Percentiles rank a stretch among this genome's conserved stretches.
Conservation (phyloP, 2,113 vertebrate species). For the Hippocampus abdominalis region DNA sequence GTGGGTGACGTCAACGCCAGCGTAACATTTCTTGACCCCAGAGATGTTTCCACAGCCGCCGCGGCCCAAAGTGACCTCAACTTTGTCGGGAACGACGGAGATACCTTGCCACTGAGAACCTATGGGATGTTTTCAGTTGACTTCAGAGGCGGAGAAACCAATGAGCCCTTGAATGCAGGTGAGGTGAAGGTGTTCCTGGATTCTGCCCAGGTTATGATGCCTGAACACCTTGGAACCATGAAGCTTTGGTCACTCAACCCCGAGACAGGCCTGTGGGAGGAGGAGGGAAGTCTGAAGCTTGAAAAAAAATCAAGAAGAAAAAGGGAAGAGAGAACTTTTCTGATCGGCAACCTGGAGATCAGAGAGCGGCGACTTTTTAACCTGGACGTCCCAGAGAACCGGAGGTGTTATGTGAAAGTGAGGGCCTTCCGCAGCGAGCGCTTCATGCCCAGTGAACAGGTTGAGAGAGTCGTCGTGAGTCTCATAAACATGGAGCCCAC, state of each 20-base stretch:
- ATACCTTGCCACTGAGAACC: slow-evolving; percentile 85
- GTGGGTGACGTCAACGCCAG: slow-evolving; percentile 89
- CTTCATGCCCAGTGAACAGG: slow-evolving; percentile 91
- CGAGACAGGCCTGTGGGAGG: slow-evolving; percentile 93
- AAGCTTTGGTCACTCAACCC: slow-evolving; percentile 97
- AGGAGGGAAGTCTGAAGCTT: slow-evolving; percentile 83
- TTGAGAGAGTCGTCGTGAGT: slow-evolving; percentile 87
- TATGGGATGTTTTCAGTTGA: slow-evolving; percentile 98
- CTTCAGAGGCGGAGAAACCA: slow-evolving; percentile 80
- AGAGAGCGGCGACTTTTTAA: slow-evolving; percentile 93
- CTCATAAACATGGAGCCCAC: slow-evolving; percentile 91
- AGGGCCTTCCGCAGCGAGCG: slow-evolving; percentile 89
- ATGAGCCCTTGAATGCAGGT: slow-evolving; percentile 85
- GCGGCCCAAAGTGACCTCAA: slow-evolving; percentile 92
- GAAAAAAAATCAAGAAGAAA: slow-evolving; percentile 78
- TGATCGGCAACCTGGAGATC: slow-evolving; percentile 98
- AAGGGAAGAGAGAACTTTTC: slow-evolving; percentile 89
- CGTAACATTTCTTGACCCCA: slow-evolving; percentile 90
- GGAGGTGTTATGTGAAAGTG: slow-evolving; percentile 92
- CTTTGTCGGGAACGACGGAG: slow-evolving; percentile 86
- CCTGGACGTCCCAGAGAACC: slow-evolving; percentile 91
- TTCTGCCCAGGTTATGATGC: slow-evolving; percentile 85
- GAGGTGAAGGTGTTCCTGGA: slow-evolving; percentile 90
- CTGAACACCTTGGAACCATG: slow-evolving; percentile 84
- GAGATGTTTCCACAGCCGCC: slow-evolving; percentile 81